phyloP scores from a whole-genome alignment of 2,797 vertebrate species.

The Nannoperca obscura region DNA sequence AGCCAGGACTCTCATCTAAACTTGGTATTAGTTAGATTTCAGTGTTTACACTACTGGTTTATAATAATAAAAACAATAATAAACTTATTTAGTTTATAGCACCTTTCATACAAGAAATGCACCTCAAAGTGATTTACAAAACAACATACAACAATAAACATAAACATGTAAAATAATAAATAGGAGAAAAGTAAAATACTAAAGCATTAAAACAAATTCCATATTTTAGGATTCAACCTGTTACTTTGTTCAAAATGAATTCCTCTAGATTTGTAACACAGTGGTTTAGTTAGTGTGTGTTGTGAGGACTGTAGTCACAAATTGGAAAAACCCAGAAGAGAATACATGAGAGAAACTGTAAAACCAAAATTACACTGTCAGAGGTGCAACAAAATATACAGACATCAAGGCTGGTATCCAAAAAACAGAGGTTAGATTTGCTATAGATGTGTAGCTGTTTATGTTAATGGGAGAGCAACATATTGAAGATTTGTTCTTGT shows the following conservation, averaged over 20 bases:
- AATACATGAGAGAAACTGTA: background rate
- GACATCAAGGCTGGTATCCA: background rate
- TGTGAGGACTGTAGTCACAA: slow-evolving; percentile 8
- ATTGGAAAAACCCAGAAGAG: background rate
- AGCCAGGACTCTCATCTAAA: slow-evolving; percentile 2
- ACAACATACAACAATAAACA: background rate
- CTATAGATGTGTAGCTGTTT: background rate
- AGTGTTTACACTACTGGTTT: background rate
- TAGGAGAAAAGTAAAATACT: background rate
- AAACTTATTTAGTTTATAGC: too few relatives aligned
- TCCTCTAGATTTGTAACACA: background rate
- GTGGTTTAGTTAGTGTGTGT: background rate
- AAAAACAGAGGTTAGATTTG: background rate
- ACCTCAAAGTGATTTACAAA: background rate
- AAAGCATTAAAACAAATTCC: background rate
- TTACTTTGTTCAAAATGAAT: background rate
- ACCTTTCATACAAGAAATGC: background rate
- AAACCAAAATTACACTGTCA: background rate
- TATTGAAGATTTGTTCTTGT: background rate
- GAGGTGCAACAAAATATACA: background rate
- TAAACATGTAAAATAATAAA: background rate
- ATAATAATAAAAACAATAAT: background rate
- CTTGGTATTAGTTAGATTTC: background rate
- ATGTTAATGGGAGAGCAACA: background rate
- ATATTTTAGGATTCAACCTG: background rate